Percentiles rank a stretch among this genome's conserved stretches.
phyloP scores from a whole-genome alignment of 2,888 invertebrate species.

The Tolmerus cingulatus region DNA sequence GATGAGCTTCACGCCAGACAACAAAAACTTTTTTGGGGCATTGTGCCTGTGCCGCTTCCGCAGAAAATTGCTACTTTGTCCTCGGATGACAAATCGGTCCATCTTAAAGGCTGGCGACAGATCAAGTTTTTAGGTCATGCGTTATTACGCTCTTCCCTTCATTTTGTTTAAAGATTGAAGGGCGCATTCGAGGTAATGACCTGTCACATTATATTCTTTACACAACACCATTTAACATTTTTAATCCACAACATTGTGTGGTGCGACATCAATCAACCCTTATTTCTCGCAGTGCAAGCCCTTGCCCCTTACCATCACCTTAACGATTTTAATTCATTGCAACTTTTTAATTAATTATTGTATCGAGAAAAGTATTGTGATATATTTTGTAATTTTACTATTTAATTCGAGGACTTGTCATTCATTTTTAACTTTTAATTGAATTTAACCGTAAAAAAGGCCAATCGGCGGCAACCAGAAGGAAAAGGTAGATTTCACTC shows the following conservation, averaged over 20 bases:
- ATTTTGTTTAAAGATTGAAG: neutral
- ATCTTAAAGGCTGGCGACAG: neutral
- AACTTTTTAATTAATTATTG: no score
- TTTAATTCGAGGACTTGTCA: no score
- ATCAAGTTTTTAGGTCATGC: neutral
- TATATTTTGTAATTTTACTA: no score
- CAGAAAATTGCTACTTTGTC: neutral
- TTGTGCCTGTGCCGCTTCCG: neutral
- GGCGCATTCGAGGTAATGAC: neutral
- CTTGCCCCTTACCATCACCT: no score
- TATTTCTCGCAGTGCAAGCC: neutral
- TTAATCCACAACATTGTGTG: neutral
- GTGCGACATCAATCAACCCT: neutral
- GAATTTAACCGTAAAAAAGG: no score
- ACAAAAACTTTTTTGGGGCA: neutral
- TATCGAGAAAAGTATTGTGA: no score
- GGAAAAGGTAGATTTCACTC: no score
- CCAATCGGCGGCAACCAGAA: no score
- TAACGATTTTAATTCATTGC: no score
- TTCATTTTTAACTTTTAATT: no score
- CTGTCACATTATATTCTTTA: neutral
- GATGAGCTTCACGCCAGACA: neutral
- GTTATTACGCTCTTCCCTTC: neutral
- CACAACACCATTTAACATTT: neutral
- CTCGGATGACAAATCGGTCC: neutral